Conservation (phyloP, 2,888 invertebrate species). For the Agonopterix alstromeriana region DNA sequence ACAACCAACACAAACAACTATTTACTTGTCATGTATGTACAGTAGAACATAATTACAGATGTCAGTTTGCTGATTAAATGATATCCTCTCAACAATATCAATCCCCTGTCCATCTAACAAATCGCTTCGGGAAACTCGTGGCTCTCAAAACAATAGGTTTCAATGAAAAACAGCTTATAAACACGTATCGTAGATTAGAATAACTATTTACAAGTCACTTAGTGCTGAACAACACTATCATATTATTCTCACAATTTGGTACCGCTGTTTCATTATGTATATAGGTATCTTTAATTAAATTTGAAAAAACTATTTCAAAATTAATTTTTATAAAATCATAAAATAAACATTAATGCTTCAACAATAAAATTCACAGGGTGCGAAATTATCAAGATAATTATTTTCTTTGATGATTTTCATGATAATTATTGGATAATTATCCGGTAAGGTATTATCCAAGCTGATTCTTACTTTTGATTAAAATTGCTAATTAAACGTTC, state of each 20-base stretch:
- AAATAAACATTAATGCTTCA: neutral
- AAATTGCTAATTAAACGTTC: too few relatives aligned
- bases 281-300: slow-evolving; percentile 30
- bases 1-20: neutral
- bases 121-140: slow-evolving; percentile 26
- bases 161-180: slow-evolving; percentile 55
- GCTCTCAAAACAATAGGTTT: slow-evolving; percentile 27
- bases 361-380: neutral
- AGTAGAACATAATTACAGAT: neutral
- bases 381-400: too few relatives aligned
- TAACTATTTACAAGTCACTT: slow-evolving; percentile 64
- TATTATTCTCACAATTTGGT: slow-evolving; percentile 45
- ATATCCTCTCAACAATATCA: slow-evolving; percentile 16
- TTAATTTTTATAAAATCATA: neutral
- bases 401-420: too few relatives aligned
- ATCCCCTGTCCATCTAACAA: slow-evolving; percentile 21
- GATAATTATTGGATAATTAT: too few relatives aligned
- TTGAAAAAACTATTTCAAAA: neutral
- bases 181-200: slow-evolving; percentile 56
- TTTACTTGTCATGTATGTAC: neutral
- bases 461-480: too few relatives aligned
- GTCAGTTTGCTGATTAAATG: slow-evolving; percentile 10
- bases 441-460: too few relatives aligned
- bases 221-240: slow-evolving; percentile 29
- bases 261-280: slow-evolving; percentile 22